These are phyloP conservation scores for Drosophila helvetica DNA, from an alignment of 2,888 invertebrate genomes.

Conservation along the genomic window DNA sequence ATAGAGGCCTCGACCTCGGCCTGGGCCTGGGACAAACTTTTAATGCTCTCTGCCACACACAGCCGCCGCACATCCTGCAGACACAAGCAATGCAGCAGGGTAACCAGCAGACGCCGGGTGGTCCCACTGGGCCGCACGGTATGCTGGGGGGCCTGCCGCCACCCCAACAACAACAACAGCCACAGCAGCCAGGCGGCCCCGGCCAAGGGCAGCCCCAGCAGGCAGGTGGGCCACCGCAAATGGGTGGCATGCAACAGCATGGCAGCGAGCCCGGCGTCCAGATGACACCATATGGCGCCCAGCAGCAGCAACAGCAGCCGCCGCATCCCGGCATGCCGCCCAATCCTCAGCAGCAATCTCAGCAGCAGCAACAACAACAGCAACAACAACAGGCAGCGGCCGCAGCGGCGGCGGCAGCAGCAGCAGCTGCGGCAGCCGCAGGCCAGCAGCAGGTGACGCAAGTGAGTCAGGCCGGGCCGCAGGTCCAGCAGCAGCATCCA, in stretches of 20 bases:
- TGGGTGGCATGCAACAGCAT: constrained; percentile 74
- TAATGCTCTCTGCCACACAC: constrained; percentile 25
- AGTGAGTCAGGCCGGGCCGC: constrained; percentile 58
- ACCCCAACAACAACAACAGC: constrained; percentile 57
- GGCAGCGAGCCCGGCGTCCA: constrained; percentile 73
- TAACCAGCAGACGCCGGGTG: constrained; percentile 72
- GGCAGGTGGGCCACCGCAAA: constrained; percentile 41
- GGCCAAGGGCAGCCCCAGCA: constrained; percentile 24
- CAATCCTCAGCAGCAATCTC: constrained; percentile 79
- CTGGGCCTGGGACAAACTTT: too few species aligned
- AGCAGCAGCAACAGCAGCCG: constrained; percentile 59
- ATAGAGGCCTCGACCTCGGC: too few species aligned
- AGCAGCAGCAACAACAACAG: constrained; percentile 51
- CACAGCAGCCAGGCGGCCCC: constrained; percentile 81
- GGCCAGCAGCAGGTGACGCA: constrained; percentile 52
- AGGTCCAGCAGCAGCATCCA: constrained; percentile 63
- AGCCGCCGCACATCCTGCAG: constrained; percentile 86
- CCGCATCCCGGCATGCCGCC: constrained; percentile 80
- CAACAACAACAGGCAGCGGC: constrained; percentile 25
- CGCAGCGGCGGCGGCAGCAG: constrained; percentile 36
- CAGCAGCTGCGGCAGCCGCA: constrained; percentile 49
- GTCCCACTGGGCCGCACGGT: constrained; percentile 69
- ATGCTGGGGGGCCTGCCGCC: constrained; percentile 79
- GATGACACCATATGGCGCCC: constrained; percentile 79
- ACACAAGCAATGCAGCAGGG: constrained; percentile 82